Conservation (phyloP, 1,140 invertebrate genomes). For the Telenomus remus region DNA sequence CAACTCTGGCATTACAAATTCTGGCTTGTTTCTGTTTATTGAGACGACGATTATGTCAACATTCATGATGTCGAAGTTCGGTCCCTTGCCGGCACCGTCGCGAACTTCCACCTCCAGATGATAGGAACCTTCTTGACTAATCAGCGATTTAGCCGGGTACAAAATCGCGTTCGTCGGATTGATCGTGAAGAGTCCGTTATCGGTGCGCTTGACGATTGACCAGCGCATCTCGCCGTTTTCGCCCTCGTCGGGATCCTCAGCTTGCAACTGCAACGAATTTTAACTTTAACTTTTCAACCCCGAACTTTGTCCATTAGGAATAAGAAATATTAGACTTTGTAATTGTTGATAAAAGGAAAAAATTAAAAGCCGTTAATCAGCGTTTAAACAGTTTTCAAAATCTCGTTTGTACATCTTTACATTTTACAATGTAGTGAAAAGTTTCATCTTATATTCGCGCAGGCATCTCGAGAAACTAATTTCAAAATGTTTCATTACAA, state of each 20-base stretch:
- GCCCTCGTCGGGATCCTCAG: slow-evolving; percentile 86
- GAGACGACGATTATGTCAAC: slow-evolving; percentile 87
- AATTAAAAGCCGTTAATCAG: too few species aligned
- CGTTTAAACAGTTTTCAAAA: neutral
- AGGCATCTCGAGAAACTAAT: neutral
- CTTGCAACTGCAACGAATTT: slow-evolving; percentile 74
- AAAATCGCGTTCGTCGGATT: slow-evolving; percentile 85
- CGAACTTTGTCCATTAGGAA: neutral
- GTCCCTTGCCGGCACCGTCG: slow-evolving; percentile 82
- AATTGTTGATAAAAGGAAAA: too few species aligned
- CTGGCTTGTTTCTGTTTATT: slow-evolving; percentile 90
- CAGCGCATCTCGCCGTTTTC: slow-evolving; percentile 85
- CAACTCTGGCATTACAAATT: slow-evolving; percentile 86
- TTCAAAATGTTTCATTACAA: slow-evolving; percentile 1
- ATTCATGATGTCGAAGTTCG: slow-evolving; percentile 80
- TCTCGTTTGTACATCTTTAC: neutral
- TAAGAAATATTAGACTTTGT: too few species aligned
- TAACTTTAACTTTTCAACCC: neutral
- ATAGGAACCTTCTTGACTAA: slow-evolving; percentile 80
- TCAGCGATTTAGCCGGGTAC: slow-evolving; percentile 83
- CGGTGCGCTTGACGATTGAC: slow-evolving; percentile 83
- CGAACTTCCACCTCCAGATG: slow-evolving; percentile 83
- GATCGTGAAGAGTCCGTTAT: slow-evolving; percentile 82
- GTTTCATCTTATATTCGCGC: neutral
- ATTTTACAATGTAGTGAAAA: neutral